Evolutionary conservation across 2,797 vertebrate species (phyloP).

Genomic region (Bradypodion pumilum): DNA sequence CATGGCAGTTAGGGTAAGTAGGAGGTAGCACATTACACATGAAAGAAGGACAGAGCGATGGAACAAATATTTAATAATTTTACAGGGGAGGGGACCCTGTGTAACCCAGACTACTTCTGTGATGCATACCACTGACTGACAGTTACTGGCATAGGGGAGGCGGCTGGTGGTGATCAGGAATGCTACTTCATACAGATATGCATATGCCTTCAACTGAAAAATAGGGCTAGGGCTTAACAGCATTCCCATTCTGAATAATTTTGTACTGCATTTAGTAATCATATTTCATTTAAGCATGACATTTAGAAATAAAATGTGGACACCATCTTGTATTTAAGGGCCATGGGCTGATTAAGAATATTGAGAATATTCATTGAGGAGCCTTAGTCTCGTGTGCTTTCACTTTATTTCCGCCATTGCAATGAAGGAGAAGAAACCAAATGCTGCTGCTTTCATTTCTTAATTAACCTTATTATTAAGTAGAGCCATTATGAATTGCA

Average conservation of each 20-base stretch:
- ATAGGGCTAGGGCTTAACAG: not conserved
- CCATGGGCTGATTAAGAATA: not conserved
- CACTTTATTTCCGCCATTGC: not conserved
- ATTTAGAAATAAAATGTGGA: not conserved
- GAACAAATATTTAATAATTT: too few species aligned
- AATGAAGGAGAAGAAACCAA: not conserved
- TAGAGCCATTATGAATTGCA: not conserved
- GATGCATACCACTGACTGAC: too few species aligned
- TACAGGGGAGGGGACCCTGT: too few species aligned
- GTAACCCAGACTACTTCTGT: too few species aligned
- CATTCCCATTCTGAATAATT: not conserved
- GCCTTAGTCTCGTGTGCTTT: not conserved
- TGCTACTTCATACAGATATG: not conserved
- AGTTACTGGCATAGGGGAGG: not conserved
- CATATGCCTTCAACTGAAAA: not conserved
- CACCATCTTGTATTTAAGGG: not conserved
- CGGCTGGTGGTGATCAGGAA: not conserved
- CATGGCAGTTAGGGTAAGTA: too few species aligned
- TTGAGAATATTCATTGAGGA: too few species aligned
- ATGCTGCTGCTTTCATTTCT: not conserved
- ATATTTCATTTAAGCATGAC: constrained; percentile 10
- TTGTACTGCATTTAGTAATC: constrained; percentile 12
- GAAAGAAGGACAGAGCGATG: too few species aligned
- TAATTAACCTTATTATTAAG: not conserved
- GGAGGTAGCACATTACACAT: too few species aligned